Conservation (phyloP, 2,888 invertebrate species). For the Caenorhabditis sp. region DNA sequence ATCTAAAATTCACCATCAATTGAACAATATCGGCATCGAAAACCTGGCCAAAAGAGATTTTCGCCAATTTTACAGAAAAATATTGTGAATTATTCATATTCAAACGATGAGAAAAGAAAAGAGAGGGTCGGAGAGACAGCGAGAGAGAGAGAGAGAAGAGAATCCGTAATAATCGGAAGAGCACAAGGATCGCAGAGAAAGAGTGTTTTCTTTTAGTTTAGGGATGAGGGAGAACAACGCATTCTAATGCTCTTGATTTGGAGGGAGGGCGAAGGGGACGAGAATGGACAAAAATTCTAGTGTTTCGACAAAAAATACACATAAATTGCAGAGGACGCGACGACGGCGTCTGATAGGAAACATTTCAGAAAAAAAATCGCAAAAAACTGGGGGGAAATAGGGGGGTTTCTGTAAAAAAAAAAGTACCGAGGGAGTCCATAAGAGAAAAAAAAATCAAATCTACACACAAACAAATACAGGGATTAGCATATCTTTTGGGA, state of each 20-base stretch:
- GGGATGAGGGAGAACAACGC: neutral
- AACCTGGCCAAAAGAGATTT: too few relatives aligned
- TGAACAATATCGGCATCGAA: too few relatives aligned
- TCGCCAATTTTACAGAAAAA: too few relatives aligned
- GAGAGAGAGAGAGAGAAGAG: neutral
- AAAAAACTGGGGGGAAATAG: neutral
- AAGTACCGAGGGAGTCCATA: neutral
- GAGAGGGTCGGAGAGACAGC: neutral
- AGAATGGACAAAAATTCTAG: neutral
- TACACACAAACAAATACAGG: constrained; percentile 9
- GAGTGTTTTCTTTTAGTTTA: too few relatives aligned
- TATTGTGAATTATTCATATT: too few relatives aligned
- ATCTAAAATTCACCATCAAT: too few relatives aligned
- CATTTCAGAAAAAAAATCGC: neutral
- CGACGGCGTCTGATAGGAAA: neutral
- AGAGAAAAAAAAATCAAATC: constrained; percentile 5
- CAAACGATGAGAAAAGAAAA: too few relatives aligned
- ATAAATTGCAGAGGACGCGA: neutral
- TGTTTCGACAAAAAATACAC: too few relatives aligned
- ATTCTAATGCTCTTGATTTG: too few relatives aligned
- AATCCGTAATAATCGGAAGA: too few relatives aligned
- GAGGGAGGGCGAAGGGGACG: neutral
- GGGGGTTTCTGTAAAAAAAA: constrained; percentile 11
- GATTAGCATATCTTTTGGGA: neutral
- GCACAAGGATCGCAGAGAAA: too few relatives aligned